Evolutionary conservation across 2,797 vertebrate genomes (phyloP).

Genomic region (Malacoraja senta): DNA sequence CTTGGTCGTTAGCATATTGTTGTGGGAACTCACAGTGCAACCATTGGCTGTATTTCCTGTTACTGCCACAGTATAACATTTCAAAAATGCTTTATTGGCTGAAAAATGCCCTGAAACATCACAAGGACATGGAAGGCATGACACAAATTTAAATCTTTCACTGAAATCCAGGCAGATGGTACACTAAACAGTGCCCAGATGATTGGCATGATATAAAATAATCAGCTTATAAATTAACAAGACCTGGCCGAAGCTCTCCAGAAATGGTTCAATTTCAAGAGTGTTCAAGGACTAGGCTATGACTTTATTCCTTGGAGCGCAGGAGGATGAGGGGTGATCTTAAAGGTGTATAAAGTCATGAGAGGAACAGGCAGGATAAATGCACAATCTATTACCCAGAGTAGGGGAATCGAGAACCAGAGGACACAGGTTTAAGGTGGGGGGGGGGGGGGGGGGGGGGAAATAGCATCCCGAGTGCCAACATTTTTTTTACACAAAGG

Average conservation of each 20-base stretch:
- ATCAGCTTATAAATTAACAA: not conserved
- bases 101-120: not conserved
- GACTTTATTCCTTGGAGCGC: too few species aligned
- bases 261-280: not conserved
- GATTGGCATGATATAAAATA: not conserved
- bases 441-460: too few species aligned
- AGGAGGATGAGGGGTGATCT: too few species aligned
- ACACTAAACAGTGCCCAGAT: not conserved
- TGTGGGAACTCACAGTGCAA: not conserved
- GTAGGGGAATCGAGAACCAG: too few species aligned
- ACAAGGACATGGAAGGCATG: not conserved
- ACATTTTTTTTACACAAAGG: too few species aligned
- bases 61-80: not conserved
- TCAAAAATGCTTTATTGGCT: not conserved
- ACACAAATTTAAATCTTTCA: not conserved
- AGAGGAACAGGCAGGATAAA: too few species aligned
- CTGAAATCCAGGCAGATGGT: not conserved
- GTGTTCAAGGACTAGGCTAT: not conserved
- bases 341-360: too few species aligned
- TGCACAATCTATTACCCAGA: too few species aligned
- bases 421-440: too few species aligned
- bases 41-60: not conserved
- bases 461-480: too few species aligned
- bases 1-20: not conserved
- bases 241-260: not conserved